Evolutionary conservation across 2,888 invertebrate genomes (phyloP).

Genomic region (Standfussiana lucernea): DNA sequence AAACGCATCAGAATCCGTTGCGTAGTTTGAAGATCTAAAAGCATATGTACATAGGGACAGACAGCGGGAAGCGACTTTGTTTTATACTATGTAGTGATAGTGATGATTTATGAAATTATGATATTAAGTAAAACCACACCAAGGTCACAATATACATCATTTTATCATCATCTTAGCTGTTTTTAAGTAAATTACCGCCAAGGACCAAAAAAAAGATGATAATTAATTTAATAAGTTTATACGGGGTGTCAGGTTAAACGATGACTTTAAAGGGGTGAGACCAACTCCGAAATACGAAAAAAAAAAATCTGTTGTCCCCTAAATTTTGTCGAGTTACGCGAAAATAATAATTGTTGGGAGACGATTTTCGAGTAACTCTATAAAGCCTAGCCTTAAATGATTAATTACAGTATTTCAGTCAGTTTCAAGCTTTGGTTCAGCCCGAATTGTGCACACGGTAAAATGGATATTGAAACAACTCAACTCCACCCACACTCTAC

Average conservation of each 20-base stretch:
- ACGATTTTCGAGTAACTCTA: too few relatives aligned
- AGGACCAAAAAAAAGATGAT: too few relatives aligned
- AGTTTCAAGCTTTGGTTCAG: not conserved
- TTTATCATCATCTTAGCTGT: not conserved
- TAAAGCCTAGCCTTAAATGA: not conserved
- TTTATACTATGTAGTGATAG: too few relatives aligned
- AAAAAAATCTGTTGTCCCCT: not conserved
- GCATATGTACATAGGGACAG: too few relatives aligned
- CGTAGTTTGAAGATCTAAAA: too few relatives aligned
- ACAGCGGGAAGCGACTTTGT: too few relatives aligned
- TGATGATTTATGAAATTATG: not conserved
- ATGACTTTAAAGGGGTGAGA: not conserved
- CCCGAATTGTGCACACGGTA: not conserved
- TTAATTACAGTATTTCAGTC: not conserved
- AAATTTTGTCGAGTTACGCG: too few relatives aligned
- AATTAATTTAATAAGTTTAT: not conserved
- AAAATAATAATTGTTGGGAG: too few relatives aligned
- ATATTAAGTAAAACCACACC: not conserved
- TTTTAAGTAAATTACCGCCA: not conserved
- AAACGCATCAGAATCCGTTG: too few relatives aligned
- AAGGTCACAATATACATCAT: not conserved
- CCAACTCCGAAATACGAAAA: not conserved
- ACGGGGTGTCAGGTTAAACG: not conserved
- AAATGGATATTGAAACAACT: slow-evolving; percentile 3
- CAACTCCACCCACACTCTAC: not conserved